Conservation (phyloP, 2,113 vertebrate genomes). For the Ciconia stormi region DNA sequence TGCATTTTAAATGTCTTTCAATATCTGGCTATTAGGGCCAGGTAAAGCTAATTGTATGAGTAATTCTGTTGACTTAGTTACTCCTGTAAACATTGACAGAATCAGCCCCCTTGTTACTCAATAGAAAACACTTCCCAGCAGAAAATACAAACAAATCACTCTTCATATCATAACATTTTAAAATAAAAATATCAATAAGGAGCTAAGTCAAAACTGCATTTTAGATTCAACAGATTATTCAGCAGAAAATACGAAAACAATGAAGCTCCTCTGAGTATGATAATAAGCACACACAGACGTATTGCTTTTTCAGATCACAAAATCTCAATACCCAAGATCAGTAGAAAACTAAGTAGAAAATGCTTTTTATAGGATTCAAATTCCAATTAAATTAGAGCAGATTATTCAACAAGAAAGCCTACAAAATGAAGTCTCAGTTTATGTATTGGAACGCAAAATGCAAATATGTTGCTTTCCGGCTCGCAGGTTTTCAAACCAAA, state of each 20-base stretch:
- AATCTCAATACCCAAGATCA: slow-evolving; percentile 52
- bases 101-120: background rate
- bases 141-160: slow-evolving; percentile 38
- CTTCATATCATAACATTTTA: slow-evolving; percentile 25
- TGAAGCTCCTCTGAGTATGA: slow-evolving; percentile 1
- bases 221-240: slow-evolving; percentile 54
- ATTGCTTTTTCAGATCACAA: slow-evolving; percentile 53
- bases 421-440: slow-evolving; percentile 46
- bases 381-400: slow-evolving; percentile 69
- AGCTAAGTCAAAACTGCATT: slow-evolving; percentile 28
- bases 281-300: slow-evolving; percentile 12
- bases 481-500: slow-evolving; percentile 52
- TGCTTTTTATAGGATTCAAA: slow-evolving; percentile 63
- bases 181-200: slow-evolving; percentile 53
- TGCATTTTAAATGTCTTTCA: background rate
- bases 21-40: background rate
- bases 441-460: slow-evolving; percentile 65
- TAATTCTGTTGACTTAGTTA: slow-evolving; percentile 24
- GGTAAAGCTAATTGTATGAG: slow-evolving; percentile 23
- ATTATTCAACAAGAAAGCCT: slow-evolving; percentile 65
- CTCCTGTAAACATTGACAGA: slow-evolving; percentile 30
- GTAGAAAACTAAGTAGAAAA: slow-evolving; percentile 58
- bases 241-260: slow-evolving; percentile 25
- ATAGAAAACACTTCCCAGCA: slow-evolving; percentile 16
- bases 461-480: slow-evolving; percentile 65